Evolutionary conservation across 2,888 invertebrate species (phyloP).

Genomic region (Schizaphis graminum): DNA sequence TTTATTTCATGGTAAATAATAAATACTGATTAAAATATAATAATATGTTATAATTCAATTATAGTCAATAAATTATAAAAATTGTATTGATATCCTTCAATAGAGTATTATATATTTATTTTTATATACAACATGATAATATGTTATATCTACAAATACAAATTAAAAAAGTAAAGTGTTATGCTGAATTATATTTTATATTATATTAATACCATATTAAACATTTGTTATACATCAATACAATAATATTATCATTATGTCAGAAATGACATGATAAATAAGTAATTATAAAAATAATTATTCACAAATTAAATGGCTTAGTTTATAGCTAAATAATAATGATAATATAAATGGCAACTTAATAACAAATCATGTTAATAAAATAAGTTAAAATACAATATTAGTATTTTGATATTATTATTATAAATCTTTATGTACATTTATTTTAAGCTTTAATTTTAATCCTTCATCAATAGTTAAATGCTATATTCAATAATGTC

Average conservation of each 20-base stretch:
- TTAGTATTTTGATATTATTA: neutral
- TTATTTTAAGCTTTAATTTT: neutral
- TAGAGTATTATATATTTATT: neutral
- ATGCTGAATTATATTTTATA: neutral
- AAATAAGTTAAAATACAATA: neutral
- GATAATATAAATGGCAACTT: neutral
- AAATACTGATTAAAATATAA: neutral
- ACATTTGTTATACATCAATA: neutral
- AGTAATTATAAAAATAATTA: neutral
- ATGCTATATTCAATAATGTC: neutral
- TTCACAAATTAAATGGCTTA: neutral
- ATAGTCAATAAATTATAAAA: neutral
- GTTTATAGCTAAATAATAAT: neutral
- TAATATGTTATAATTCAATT: neutral
- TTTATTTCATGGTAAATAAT: neutral
- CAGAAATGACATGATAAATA: neutral
- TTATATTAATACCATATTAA: no score
- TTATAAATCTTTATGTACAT: no score
- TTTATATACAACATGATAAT: neutral
- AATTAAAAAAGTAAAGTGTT: neutral
- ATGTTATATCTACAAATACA: neutral
- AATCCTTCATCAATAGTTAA: neutral
- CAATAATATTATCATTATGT: neutral
- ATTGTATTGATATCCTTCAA: neutral
- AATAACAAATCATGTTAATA: neutral